A percentile compares a stretch with the other conserved stretches of the same genome.
Evolutionary conservation across 64 coral and sea anemone species (phyloP).

Genomic region (Pachyseris speciosa): DNA sequence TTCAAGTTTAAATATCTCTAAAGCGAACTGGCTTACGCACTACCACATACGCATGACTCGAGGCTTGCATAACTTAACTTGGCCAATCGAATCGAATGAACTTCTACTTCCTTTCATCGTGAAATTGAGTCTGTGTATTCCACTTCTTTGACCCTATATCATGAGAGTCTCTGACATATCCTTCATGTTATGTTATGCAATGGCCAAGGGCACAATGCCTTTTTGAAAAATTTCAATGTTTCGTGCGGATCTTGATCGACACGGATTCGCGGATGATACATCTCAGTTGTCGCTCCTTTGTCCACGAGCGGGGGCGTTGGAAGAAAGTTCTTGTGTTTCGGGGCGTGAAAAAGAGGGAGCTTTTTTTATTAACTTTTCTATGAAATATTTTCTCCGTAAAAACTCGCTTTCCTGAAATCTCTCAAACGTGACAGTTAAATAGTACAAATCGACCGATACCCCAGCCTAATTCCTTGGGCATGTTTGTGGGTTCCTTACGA

Average conservation of each 20-base stretch:
- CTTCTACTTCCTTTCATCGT: too few species aligned
- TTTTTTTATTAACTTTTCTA: neutral
- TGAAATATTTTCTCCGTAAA: neutral
- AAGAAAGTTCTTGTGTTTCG: conserved; percentile 6
- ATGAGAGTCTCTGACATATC: neutral
- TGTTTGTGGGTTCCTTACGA: neutral
- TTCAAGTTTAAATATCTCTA: too few species aligned
- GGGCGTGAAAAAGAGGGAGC: conserved; percentile 21
- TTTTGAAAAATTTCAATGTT: neutral
- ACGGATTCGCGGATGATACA: conserved; percentile 9
- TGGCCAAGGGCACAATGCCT: neutral
- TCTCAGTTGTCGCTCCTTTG: conserved; percentile 21
- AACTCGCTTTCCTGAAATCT: neutral
- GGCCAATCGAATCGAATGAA: too few species aligned
- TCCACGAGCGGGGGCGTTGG: neutral
- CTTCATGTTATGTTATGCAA: conserved; percentile 1
- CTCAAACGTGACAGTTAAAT: neutral
- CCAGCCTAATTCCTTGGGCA: neutral
- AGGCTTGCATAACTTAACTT: too few species aligned
- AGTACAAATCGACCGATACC: neutral
- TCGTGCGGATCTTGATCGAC: conserved; percentile 13
- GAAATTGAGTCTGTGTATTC: neutral
- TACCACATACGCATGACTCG: too few species aligned
- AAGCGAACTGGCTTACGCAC: too few species aligned
- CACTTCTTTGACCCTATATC: neutral